These are phyloP conservation scores for Cryptoprocta ferox DNA, from an alignment of 2,797 vertebrate species.

Conservation along the genomic window DNA sequence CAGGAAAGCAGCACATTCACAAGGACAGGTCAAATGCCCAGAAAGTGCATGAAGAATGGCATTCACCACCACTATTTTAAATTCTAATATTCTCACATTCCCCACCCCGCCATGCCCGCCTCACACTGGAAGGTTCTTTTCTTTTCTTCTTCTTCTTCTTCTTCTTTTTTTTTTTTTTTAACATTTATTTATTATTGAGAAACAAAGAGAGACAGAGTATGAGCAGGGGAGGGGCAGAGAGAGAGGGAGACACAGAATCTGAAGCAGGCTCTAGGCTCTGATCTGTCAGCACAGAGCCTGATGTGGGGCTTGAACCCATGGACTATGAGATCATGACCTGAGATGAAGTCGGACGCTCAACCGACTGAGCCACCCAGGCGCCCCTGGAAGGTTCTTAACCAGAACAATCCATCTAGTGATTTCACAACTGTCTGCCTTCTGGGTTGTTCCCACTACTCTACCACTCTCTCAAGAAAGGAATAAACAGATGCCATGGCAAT, in stretches of 20 bases:
- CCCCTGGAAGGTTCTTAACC: background rate
- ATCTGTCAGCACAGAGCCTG: too few relatives aligned
- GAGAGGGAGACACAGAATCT: too few relatives aligned
- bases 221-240: too few relatives aligned
- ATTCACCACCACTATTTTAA: background rate
- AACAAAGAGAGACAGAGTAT: too few relatives aligned
- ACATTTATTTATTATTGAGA: too few relatives aligned
- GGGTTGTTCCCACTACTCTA: background rate
- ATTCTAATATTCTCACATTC: background rate
- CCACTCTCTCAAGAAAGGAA: background rate
- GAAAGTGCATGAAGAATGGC: background rate
- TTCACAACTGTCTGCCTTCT: background rate
- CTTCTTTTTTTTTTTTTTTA: too few relatives aligned
- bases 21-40: background rate
- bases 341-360: too few relatives aligned
- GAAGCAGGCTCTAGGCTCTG: too few relatives aligned
- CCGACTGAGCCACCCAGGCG: too few relatives aligned
- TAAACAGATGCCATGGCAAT: background rate
- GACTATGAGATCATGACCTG: too few relatives aligned
- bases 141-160: too few relatives aligned
- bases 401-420: background rate
- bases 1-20: background rate
- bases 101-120: fast-evolving
- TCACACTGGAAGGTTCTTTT: background rate
- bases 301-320: too few relatives aligned